Evolutionary conservation across 2,113 vertebrate genomes (phyloP).

Genomic region (Rattus rattus): DNA sequence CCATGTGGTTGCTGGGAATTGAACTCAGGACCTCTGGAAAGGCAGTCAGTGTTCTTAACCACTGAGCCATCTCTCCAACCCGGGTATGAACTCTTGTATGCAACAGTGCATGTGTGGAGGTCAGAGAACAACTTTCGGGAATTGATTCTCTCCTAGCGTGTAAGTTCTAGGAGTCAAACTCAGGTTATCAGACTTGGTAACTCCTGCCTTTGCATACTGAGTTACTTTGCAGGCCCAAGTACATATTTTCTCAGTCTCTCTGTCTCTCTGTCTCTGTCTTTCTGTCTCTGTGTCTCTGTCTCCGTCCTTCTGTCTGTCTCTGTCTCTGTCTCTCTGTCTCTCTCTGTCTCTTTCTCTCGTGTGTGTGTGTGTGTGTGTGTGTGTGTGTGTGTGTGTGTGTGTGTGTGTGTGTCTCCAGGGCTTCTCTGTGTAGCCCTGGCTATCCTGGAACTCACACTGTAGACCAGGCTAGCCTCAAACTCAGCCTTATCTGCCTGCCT

Average conservation of each 20-base stretch:
- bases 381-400: no score
- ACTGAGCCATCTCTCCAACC: no score
- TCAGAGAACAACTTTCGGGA: background rate
- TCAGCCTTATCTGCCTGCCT: background rate
- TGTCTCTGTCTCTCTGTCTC: no score
- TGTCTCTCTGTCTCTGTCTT: background rate
- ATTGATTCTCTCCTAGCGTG: background rate
- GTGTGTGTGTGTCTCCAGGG: no score
- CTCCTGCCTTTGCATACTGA: background rate
- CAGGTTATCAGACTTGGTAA: background rate
- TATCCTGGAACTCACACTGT: background rate
- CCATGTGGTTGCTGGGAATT: no score
- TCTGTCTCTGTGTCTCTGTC: no score
- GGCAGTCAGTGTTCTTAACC: no score
- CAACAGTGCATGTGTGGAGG: background rate
- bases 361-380: no score
- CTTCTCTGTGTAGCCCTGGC: background rate
- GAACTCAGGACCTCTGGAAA: no score
- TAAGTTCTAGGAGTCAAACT: background rate
- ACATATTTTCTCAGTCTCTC: background rate
- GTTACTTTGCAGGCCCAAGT: background rate
- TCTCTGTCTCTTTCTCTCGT: no score
- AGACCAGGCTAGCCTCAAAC: background rate
- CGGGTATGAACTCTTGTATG: background rate
- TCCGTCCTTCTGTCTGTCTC: no score